phyloP scores from a whole-genome alignment of 2,113 vertebrate genomes.

The Rostratula benghalensis region DNA sequence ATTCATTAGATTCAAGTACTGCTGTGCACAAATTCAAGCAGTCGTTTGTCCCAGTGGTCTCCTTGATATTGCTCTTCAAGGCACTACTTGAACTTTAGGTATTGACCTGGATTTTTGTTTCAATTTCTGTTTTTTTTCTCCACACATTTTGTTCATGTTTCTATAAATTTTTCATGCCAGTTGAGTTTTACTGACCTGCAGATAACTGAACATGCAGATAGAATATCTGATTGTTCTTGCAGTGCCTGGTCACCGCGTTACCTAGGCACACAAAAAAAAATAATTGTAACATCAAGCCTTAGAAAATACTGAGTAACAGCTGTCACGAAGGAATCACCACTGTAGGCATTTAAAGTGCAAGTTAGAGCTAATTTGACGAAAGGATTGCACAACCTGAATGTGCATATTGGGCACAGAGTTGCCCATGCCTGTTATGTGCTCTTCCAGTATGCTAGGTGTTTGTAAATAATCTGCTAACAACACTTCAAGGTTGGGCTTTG shows the following conservation, averaged over 20 bases:
- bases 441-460: background rate
- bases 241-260: background rate
- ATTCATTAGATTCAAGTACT: background rate
- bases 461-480: background rate
- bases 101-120: background rate
- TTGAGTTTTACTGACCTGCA: background rate
- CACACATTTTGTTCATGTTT: background rate
- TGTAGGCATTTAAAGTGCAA: background rate
- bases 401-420: background rate
- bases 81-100: background rate
- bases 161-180: background rate
- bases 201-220: background rate
- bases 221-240: background rate
- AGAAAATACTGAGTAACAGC: background rate
- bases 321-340: background rate
- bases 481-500: background rate
- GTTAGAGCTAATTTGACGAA: background rate
- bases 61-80: background rate
- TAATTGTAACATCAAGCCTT: background rate
- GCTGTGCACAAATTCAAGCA: background rate
- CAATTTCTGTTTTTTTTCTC: background rate
- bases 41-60: background rate
- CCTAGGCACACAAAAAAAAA: background rate
- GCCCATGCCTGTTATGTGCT: background rate
- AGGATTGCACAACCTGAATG: background rate